Percentiles rank a stretch among this genome's conserved stretches.
These are phyloP conservation scores for Arctia plantaginis DNA, from an alignment of 2,888 invertebrate species.

Conservation along the genomic window DNA sequence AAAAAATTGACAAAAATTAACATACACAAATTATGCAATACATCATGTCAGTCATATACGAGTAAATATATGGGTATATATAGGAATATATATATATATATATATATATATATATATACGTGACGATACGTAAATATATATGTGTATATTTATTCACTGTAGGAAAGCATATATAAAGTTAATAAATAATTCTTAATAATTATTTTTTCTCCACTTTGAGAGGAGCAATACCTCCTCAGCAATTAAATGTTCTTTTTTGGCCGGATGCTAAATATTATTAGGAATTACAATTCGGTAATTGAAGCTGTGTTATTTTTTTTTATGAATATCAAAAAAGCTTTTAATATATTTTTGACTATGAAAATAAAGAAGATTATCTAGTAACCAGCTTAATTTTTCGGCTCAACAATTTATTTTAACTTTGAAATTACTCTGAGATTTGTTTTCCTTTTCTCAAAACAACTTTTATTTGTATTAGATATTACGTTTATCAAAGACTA, in stretches of 20 bases:
- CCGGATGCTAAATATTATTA: neutral
- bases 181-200: no score
- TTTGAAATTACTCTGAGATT: conserved; percentile 25
- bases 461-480: conserved; percentile 18
- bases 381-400: conserved; percentile 21
- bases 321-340: neutral
- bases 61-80: no score
- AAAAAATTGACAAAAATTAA: no score
- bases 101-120: no score
- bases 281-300: neutral
- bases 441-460: conserved; percentile 15
- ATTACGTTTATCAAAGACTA: conserved; percentile 16
- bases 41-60: no score
- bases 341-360: conserved; percentile 1
- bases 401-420: conserved; percentile 26
- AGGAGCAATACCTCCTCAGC: neutral
- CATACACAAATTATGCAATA: no score
- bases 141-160: no score
- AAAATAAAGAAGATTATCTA: conserved; percentile 18
- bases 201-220: neutral
- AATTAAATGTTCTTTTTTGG: neutral
- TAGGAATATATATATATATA: no score
- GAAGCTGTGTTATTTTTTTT: neutral
- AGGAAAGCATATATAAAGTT: no score
- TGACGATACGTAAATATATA: no score